Percentiles rank a stretch among this genome's conserved stretches.
Conservation (phyloP, 2,113 vertebrate genomes). For the rabbit (Oryctolagus cuniculus) region DNA sequence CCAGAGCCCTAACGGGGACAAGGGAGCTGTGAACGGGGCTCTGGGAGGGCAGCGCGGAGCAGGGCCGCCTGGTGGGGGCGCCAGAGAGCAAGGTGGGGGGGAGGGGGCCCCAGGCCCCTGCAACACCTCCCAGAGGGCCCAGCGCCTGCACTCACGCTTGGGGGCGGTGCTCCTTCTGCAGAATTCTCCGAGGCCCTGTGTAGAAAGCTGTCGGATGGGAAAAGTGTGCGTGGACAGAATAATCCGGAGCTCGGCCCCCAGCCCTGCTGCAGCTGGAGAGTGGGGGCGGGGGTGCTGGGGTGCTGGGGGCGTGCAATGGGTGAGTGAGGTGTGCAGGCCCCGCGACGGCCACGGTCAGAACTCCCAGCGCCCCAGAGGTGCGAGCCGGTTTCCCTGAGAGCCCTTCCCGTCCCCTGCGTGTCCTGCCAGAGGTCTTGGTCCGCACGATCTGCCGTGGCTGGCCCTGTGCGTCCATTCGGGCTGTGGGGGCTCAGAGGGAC, state of each 20-base stretch:
- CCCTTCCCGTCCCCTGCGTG: too few species aligned
- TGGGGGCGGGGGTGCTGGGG: accelerated
- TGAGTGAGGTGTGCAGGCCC: background rate
- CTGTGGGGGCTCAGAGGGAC: too few species aligned
- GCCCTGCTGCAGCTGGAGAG: background rate
- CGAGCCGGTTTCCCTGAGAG: too few species aligned
- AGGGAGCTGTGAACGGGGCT: too few species aligned
- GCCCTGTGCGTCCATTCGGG: too few species aligned
- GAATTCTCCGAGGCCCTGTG: background rate
- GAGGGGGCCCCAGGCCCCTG: accelerated
- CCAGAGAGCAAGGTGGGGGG: background rate
- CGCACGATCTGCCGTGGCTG: too few species aligned
- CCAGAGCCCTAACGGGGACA: background rate
- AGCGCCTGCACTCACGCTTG: too few species aligned
- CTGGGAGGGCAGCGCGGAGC: background rate
- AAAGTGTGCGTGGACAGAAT: too few species aligned
- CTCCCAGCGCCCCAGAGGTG: too few species aligned
- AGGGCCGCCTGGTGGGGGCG: accelerated
- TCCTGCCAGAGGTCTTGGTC: too few species aligned
- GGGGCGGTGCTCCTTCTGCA: background rate
- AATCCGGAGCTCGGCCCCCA: accelerated
- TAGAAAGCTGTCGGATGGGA: accelerated
- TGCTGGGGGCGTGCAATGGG: background rate
- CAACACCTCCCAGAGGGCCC: too few species aligned
- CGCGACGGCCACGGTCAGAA: accelerated